A percentile compares a stretch with the other conserved stretches of the same genome.
Evolutionary conservation across 2,113 vertebrate genomes (phyloP).

Genomic region (Procavia capensis): DNA sequence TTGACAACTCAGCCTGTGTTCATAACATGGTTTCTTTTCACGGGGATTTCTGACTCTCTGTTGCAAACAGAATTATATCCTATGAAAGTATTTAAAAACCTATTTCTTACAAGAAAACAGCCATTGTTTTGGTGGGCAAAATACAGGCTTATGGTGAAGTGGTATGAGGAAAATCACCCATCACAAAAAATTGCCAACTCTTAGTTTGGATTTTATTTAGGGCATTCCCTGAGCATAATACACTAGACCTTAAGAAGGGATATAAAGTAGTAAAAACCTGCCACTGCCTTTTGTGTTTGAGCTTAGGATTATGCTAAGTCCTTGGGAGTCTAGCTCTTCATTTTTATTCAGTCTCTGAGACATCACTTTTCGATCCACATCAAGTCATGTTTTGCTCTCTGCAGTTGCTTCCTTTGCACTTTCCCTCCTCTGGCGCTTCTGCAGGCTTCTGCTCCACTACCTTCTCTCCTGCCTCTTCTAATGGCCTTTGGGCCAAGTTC

Average conservation of each 20-base stretch:
- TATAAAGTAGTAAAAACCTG: background rate
- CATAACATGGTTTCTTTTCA: background rate
- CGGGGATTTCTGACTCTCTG: background rate
- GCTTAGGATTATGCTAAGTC: constrained; percentile 10
- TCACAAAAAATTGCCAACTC: background rate
- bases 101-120: background rate
- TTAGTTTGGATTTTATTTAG: background rate
- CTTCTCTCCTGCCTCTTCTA: background rate
- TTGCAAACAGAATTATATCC: background rate
- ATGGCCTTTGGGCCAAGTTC: background rate
- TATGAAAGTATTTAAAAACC: background rate
- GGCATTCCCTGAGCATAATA: background rate
- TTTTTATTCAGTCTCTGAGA: background rate
- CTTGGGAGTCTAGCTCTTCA: background rate
- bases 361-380: background rate
- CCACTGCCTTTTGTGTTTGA: background rate
- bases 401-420: background rate
- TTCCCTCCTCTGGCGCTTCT: rapidly evolving
- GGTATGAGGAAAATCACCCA: background rate
- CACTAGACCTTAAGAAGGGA: background rate
- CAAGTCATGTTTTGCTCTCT: background rate
- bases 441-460: background rate
- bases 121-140: background rate
- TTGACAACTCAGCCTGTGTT: background rate
- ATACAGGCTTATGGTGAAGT: background rate